Base-by-base conservation (phyloP, 2,797 vertebrate genomes). In the Ataeniobius toweri region DNA sequence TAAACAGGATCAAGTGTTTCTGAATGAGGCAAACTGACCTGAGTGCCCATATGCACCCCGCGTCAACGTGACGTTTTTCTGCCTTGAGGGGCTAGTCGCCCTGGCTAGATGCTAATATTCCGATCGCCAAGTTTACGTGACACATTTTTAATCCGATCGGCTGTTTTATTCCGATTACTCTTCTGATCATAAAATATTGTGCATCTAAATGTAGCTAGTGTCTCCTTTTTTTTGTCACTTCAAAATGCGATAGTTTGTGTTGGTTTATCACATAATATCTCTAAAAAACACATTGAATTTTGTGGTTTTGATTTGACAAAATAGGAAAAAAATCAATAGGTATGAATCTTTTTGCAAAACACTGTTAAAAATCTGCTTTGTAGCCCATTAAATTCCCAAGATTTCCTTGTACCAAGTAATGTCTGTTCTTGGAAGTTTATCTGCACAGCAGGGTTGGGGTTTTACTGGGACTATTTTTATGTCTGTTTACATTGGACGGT, bases 401-500 rank as follows among this genome's bases (percentile, higher is more conserved):
- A 59, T 71, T 46, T 48, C 50, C 65, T 31, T 36, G 59, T 53
- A 31, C 6, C 46, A 2, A 44, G 6, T 79, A 22, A 59, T 63
- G 48, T 70, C 74, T 71, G 31, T 73, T 59, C 53, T 3, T 1
- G 74, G 56, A 71, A 73, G 50, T 80, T 84, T 77, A 73, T 71
- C 58, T 73, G 83, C 72, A 46, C 61, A 71, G 77, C 73, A 70
- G 14, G 31, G 44, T 77, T 82, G 77, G 36, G 73, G 28, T 53
- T 85, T 86, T 77, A 75, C 61, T 59, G 41, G 72, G 41, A 18
- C 36, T 83, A 31, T 76, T 89, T 89, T 82, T 75, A 31, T 83
- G 81, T 87, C 56, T 88, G 83, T 86, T 70, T 87, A 81, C 78
- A 81, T 89, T 83, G 81, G 84, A 84, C 26, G 5, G 12, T 67